Evolutionary conservation across 2,797 vertebrate species (phyloP).

Genomic region (Bradypodion ventrale): DNA sequence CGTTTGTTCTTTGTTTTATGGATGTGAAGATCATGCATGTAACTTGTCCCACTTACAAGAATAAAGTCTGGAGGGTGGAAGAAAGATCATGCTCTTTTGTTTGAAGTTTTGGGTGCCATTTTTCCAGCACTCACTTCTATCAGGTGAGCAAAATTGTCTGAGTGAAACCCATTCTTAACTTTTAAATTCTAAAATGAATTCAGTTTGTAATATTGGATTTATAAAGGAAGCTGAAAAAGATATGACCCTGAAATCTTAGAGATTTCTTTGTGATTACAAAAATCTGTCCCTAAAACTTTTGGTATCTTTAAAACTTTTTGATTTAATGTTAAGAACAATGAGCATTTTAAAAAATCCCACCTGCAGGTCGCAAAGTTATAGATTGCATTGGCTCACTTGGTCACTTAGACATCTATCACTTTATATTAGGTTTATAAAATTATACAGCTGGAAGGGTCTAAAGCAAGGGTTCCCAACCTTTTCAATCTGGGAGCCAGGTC

Average conservation of each 20-base stretch:
- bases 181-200: rapidly evolving
- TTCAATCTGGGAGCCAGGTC: too few relatives aligned
- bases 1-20: not conserved
- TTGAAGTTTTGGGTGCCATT: not conserved
- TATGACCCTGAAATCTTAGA: not conserved
- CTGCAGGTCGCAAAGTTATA: too few relatives aligned
- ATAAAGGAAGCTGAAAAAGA: not conserved
- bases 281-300: not conserved
- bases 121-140: not conserved
- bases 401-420: not conserved
- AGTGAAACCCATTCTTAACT: not conserved
- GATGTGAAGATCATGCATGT: rapidly evolving
- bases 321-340: too few relatives aligned
- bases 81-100: rapidly evolving
- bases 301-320: not conserved
- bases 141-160: not conserved
- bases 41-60: not conserved
- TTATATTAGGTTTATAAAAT: too few relatives aligned
- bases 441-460: too few relatives aligned
- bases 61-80: not conserved
- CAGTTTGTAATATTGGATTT: rapidly evolving
- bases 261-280: not conserved
- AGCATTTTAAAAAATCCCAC: too few relatives aligned
- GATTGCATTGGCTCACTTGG: not conserved
- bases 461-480: too few relatives aligned